Evolutionary conservation across 2,113 vertebrate species (phyloP).

Genomic region (Numenius arquata): DNA sequence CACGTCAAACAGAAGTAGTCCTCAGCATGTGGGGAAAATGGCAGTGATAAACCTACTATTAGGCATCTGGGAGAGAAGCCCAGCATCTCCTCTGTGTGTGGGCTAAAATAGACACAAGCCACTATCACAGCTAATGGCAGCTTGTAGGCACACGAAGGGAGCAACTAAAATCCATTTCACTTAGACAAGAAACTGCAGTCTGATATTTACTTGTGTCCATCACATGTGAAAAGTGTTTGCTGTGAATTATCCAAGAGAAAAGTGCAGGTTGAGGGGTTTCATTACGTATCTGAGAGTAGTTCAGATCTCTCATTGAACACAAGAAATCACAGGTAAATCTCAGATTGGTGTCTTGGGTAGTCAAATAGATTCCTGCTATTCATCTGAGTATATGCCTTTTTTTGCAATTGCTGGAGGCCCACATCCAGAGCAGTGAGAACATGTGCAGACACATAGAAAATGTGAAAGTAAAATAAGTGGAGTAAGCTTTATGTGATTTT

Average conservation of each 20-base stretch:
- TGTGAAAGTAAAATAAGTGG: neutral
- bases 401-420: neutral
- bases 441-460: neutral
- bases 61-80: conserved; percentile 40
- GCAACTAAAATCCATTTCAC: conserved; percentile 57
- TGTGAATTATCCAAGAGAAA: conserved; percentile 73
- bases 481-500: neutral
- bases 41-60: conserved; percentile 62
- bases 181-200: conserved; percentile 53
- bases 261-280: conserved; percentile 52
- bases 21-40: conserved; percentile 59
- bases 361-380: conserved; percentile 59
- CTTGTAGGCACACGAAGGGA: conserved; percentile 38
- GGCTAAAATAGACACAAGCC: conserved; percentile 22
- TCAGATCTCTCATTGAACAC: conserved; percentile 36
- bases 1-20: conserved; percentile 14
- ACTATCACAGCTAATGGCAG: conserved; percentile 64
- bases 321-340: conserved; percentile 56
- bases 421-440: neutral
- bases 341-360: conserved; percentile 48
- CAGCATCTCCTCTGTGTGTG: conserved; percentile 46
- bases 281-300: conserved; percentile 41
- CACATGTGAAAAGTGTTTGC: conserved; percentile 58
- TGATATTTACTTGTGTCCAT: conserved; percentile 68
- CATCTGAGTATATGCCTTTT: conserved; percentile 34